Conservation (phyloP, 2,888 invertebrate species). For the Nomada lathburiana region DNA sequence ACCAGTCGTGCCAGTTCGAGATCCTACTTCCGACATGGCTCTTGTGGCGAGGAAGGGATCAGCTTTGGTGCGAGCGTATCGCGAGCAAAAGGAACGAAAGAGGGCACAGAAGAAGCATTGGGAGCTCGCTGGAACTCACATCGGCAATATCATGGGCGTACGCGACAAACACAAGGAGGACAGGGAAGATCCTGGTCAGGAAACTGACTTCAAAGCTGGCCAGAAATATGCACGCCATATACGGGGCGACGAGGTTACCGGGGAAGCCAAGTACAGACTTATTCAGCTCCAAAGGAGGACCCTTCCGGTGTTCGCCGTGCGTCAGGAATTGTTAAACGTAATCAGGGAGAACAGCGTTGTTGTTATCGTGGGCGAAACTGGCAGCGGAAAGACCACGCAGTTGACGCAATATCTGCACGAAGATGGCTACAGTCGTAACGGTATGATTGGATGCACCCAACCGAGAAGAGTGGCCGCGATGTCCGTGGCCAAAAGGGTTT, state of each 20-base stretch:
- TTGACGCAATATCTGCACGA: slow-evolving; percentile 98
- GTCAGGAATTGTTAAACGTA: slow-evolving; percentile 96
- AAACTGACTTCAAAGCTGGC: slow-evolving; percentile 93
- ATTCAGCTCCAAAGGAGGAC: slow-evolving; percentile 95
- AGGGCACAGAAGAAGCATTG: slow-evolving; percentile 99
- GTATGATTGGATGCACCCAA: slow-evolving; percentile 99
- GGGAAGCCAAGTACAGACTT: slow-evolving; percentile 92
- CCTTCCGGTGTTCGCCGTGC: slow-evolving; percentile 97
- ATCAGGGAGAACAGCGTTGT: slow-evolving; percentile 97
- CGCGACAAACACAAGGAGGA: slow-evolving; percentile 87
- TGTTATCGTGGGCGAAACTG: slow-evolving; percentile 97
- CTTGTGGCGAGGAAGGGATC: slow-evolving; percentile 97
- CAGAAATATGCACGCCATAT: slow-evolving; percentile 99
- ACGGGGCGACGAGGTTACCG: slow-evolving; percentile 88
- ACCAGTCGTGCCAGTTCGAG: slow-evolving; percentile 98
- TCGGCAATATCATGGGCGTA: slow-evolving; percentile 99
- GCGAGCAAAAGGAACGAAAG: slow-evolving; percentile 98
- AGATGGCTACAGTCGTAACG: slow-evolving; percentile 96
- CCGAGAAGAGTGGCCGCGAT: slow-evolving; percentile 99
- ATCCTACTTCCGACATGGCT: slow-evolving; percentile 99
- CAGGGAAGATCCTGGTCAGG: slow-evolving; percentile 86
- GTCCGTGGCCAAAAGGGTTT: slow-evolving; percentile 99
- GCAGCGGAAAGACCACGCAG: slow-evolving; percentile 99
- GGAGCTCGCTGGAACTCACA: slow-evolving; percentile 98
- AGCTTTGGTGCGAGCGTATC: slow-evolving; percentile 93